Conservation (phyloP, 2,113 vertebrate genomes). For the cat (Felis catus) region F.catus_Fca126_mat1.0 CM031419.1:41396501-41397000, state of each 20-base stretch:
- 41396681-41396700: not conserved
- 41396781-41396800: not conserved
- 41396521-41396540: not conserved
- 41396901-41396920: not conserved
- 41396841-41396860: constrained; percentile 8
- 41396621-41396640: not conserved
- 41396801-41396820: not conserved
- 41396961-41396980: not conserved
- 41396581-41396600: not conserved
- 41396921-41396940: not conserved
- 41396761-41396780: not conserved
- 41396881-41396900: not conserved
- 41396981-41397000: not conserved
- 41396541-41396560: not conserved
- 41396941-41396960: not conserved
- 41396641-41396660: not conserved
- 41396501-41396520: too few relatives aligned
- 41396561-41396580: not conserved
- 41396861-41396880: not conserved
- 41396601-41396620: not conserved
- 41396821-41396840: not conserved
- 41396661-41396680: not conserved
- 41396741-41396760: not conserved
- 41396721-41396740: not conserved
- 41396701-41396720: not conserved